These are phyloP conservation scores for Leptopterna dolabrata DNA, from an alignment of 2,888 invertebrate genomes.

Conservation along the genomic window DNA sequence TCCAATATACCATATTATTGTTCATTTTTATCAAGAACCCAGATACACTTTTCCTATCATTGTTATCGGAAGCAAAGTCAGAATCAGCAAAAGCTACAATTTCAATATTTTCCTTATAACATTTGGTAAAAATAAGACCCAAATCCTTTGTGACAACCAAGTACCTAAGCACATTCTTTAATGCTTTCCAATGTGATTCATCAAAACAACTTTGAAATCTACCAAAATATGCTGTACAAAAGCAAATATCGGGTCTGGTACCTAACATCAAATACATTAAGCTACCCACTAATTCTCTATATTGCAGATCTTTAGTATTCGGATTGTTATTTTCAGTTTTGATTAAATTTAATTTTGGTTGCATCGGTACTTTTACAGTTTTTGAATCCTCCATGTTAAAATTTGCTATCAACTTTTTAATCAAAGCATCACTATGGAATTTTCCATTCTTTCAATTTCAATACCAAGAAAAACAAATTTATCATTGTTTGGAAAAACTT, in stretches of 20 bases:
- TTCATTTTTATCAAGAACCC: neutral
- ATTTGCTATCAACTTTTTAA: neutral
- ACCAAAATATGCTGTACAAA: neutral
- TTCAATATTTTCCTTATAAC: neutral
- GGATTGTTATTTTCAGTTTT: neutral
- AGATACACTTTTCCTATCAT: neutral
- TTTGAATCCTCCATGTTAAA: neutral
- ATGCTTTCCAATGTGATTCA: neutral
- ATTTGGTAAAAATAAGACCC: neutral
- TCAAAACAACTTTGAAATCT: neutral
- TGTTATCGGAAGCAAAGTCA: neutral
- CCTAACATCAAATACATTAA: too few relatives aligned
- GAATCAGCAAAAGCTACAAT: neutral
- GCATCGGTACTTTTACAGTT: neutral
- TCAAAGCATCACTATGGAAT: neutral
- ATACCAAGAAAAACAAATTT: neutral
- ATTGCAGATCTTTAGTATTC: neutral
- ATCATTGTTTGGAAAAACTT: neutral
- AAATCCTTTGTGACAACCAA: neutral
- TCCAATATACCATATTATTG: neutral
- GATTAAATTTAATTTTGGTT: neutral
- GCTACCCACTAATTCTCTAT: neutral
- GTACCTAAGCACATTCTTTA: neutral
- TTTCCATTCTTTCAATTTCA: neutral
- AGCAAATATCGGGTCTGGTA: neutral